Percentiles rank a stretch among this genome's conserved stretches.
phyloP scores from a whole-genome alignment of 2,797 vertebrate genomes.

The Arnoldichthys spilopterus region DNA sequence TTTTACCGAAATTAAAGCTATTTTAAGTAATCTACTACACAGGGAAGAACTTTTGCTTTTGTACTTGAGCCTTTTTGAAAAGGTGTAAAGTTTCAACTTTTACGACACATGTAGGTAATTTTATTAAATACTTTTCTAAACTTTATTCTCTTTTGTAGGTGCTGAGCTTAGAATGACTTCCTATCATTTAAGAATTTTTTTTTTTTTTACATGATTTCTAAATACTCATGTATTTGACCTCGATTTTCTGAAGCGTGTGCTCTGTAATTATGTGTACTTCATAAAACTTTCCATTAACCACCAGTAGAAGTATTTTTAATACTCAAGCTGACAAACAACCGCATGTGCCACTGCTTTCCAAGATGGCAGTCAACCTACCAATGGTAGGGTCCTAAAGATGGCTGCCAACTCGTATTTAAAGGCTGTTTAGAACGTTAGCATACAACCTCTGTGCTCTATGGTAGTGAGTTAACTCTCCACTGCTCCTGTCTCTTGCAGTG shows the following conservation, averaged over 20 bases:
- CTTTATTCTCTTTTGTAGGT: not conserved
- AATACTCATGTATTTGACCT: not conserved
- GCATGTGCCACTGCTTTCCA: conserved; percentile 24
- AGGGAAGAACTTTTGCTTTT: too few species aligned
- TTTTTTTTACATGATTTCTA: not conserved
- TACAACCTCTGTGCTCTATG: not conserved
- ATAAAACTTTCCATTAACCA: not conserved
- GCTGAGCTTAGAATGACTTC: not conserved
- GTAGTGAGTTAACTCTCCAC: not conserved
- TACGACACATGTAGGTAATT: not conserved
- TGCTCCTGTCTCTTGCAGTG: conserved; percentile 75
- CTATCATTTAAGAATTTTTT: not conserved
- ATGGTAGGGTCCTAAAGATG: conserved; percentile 48
- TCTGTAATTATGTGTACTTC: not conserved
- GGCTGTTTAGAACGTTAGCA: conserved; percentile 30
- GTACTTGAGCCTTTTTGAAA: not conserved
- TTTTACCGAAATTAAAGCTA: not conserved
- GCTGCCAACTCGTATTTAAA: conserved; percentile 28
- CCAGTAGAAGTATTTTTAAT: not conserved
- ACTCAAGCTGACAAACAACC: not conserved
- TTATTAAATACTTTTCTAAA: not conserved
- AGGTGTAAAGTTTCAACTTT: not conserved
- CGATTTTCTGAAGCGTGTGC: not conserved
- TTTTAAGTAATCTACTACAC: too few species aligned
- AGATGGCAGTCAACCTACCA: conserved; percentile 52